Evolutionary conservation across 2,888 invertebrate species (phyloP).

Genomic region (Phoronis australis): DNA sequence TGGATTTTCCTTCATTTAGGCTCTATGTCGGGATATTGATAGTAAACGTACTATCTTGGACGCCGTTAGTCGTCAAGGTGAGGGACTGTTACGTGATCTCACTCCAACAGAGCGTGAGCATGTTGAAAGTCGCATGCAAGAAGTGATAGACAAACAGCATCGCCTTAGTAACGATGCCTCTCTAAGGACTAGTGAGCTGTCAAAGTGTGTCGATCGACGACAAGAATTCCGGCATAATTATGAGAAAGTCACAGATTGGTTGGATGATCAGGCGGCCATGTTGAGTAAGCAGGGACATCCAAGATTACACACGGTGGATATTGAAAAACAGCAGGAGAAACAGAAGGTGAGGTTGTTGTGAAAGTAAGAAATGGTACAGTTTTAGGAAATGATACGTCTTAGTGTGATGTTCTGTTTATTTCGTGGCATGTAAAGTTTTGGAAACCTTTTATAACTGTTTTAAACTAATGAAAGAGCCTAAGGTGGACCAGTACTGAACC

Average conservation of each 20-base stretch:
- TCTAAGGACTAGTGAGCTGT: constrained; percentile 61
- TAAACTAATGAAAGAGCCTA: too few species aligned
- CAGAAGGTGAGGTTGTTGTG: constrained; percentile 64
- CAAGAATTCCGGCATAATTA: constrained; percentile 73
- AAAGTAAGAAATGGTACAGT: too few species aligned
- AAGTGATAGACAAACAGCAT: constrained; percentile 70
- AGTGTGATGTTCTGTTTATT: too few species aligned
- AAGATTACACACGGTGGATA: constrained; percentile 65
- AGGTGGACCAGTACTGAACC: too few species aligned
- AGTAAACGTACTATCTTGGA: constrained; percentile 77
- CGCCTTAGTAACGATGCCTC: constrained; percentile 59
- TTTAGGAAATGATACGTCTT: too few species aligned
- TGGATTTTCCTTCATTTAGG: too few species aligned
- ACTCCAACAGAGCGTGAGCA: constrained; percentile 78
- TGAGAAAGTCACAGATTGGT: constrained; percentile 74
- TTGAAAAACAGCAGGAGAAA: constrained; percentile 75
- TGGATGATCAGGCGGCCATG: constrained; percentile 60
- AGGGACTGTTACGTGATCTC: constrained; percentile 51
- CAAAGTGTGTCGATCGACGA: constrained; percentile 63
- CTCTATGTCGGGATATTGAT: constrained; percentile 68
- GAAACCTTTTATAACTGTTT: too few species aligned
- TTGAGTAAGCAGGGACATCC: constrained; percentile 21
- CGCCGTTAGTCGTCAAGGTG: constrained; percentile 53
- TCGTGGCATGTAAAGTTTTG: too few species aligned
- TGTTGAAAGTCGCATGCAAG: constrained; percentile 68